Percentiles rank a stretch among this genome's conserved stretches.
Evolutionary conservation across 2,797 vertebrate genomes (phyloP).

Genomic region (Cercopithecus diana): DNA sequence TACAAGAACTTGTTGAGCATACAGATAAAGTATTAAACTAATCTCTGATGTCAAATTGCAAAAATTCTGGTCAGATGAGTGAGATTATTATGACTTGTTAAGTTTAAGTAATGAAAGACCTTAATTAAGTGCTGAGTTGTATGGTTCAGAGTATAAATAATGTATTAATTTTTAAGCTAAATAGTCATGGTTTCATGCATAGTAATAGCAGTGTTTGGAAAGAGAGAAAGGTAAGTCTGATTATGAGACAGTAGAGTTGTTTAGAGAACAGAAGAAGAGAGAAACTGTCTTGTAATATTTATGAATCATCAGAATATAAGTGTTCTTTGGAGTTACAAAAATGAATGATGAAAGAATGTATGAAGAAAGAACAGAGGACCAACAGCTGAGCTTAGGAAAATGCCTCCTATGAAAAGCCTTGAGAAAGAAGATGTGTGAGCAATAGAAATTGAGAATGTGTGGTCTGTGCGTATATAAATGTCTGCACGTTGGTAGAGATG

Average conservation of each 20-base stretch:
- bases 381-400: slow-evolving; percentile 43
- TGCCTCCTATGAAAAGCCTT: not conserved
- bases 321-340: not conserved
- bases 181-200: not conserved
- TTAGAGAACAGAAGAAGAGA: not conserved
- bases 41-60: slow-evolving; percentile 26
- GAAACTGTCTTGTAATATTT: not conserved
- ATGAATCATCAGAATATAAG: slow-evolving; percentile 27
- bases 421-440: slow-evolving; percentile 6
- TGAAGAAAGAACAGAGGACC: not conserved
- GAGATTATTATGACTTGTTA: slow-evolving; percentile 27
- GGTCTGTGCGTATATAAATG: not conserved
- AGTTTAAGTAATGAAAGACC: not conserved
- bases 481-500: not conserved
- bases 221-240: slow-evolving; percentile 34
- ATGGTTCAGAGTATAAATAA: slow-evolving; percentile 23
- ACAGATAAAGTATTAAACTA: slow-evolving; percentile 14
- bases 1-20: not conserved
- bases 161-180: not conserved
- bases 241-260: not conserved
- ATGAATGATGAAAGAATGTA: slow-evolving; percentile 2
- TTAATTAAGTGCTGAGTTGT: slow-evolving; percentile 30
- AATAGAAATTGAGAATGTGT: slow-evolving; percentile 30
- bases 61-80: slow-evolving; percentile 12
- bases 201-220: slow-evolving; percentile 5